Conservation (phyloP, 2,797 vertebrate species). For the Esox lucius region DNA sequence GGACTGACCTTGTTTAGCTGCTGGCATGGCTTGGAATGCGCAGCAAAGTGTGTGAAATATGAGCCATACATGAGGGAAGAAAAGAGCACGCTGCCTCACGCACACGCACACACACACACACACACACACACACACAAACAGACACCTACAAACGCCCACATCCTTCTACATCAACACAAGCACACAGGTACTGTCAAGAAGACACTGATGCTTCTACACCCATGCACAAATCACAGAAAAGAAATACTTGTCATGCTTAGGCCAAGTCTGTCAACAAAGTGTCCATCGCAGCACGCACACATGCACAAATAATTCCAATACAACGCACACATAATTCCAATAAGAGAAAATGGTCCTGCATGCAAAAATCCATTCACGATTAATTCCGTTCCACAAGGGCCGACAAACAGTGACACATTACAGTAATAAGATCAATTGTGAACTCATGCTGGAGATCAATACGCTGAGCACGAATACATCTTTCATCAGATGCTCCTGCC, state of each 20-base stretch:
- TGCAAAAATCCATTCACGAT: constrained; percentile 4
- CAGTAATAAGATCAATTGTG: constrained; percentile 15
- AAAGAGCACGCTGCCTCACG: neutral
- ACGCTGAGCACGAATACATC: constrained; percentile 30
- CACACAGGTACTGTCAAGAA: constrained; percentile 4
- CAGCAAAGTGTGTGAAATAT: neutral
- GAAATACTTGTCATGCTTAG: neutral
- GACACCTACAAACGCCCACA: no score
- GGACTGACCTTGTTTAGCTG: no score
- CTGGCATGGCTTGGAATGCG: neutral
- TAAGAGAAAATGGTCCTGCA: neutral
- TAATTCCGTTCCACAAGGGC: neutral
- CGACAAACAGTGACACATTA: constrained; percentile 26
- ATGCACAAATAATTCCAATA: neutral
- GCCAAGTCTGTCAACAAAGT: neutral
- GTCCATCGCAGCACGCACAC: neutral
- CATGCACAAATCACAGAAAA: neutral
- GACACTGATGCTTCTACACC: neutral
- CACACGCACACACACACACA: constrained; percentile 10
- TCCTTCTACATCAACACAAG: neutral
- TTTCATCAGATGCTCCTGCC: constrained; percentile 38
- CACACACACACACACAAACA: constrained; percentile 5
- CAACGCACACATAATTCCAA: neutral
- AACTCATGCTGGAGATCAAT: constrained; percentile 34
- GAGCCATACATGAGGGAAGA: neutral